Evolutionary conservation across 2,797 vertebrate species (phyloP).

Genomic region (Siniperca undulata): DNA sequence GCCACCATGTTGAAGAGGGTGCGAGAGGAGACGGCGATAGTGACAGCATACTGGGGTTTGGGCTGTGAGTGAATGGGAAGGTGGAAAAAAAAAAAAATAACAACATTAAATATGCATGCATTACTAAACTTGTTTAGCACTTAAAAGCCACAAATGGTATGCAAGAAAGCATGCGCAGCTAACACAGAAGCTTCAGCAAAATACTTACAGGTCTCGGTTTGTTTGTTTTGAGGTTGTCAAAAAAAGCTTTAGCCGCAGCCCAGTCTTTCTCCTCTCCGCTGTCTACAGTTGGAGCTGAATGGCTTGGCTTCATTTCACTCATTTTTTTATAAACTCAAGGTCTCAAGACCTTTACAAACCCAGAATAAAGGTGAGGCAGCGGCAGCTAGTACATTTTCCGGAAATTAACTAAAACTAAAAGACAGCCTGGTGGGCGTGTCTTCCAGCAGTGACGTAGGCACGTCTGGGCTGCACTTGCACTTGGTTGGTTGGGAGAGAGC

Average conservation of each 20-base stretch:
- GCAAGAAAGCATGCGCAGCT: neutral
- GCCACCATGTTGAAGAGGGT: conserved; percentile 92
- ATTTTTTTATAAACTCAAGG: conserved; percentile 38
- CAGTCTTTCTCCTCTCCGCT: conserved; percentile 78
- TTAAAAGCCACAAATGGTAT: accelerated
- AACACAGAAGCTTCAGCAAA: no score
- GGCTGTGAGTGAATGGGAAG: conserved; percentile 81
- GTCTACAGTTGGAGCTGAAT: neutral
- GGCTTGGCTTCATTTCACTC: conserved; percentile 70
- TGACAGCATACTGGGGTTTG: conserved; percentile 91
- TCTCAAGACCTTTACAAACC: accelerated
- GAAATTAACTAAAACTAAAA: conserved; percentile 41
- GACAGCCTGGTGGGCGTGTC: neutral
- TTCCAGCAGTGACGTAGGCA: conserved; percentile 45
- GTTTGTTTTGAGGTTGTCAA: conserved; percentile 82
- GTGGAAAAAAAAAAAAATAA: no score
- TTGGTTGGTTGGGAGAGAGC: neutral
- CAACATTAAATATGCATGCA: no score
- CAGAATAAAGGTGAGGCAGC: neutral
- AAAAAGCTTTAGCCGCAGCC: conserved; percentile 81
- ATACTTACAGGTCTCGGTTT: conserved; percentile 84
- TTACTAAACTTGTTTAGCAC: neutral
- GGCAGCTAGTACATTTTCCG: conserved; percentile 47
- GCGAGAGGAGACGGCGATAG: conserved; percentile 93
- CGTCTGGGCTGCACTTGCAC: neutral